phyloP scores from a whole-genome alignment of 2,888 invertebrate genomes.

The Polyommatus icarus region DNA sequence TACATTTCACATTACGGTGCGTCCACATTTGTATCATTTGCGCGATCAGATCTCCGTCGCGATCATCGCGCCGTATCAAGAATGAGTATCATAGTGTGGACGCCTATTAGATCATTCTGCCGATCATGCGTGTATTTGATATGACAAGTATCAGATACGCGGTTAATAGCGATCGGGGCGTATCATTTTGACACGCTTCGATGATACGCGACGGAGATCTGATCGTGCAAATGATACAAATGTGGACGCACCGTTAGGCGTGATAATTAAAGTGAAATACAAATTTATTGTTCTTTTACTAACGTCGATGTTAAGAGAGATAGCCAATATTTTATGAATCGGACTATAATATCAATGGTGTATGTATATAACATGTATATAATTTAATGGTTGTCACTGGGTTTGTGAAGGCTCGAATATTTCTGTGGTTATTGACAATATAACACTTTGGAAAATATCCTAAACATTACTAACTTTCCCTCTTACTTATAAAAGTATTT shows the following conservation, averaged over 20 bases:
- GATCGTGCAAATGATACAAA: too few relatives aligned
- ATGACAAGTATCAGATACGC: too few relatives aligned
- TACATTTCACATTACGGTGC: constrained; percentile 72
- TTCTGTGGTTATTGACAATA: not conserved
- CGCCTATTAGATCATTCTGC: too few relatives aligned
- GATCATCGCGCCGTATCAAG: too few relatives aligned
- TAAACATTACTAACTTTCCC: not conserved
- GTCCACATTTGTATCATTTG: too few relatives aligned
- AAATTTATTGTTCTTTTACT: constrained; percentile 3
- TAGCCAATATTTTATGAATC: constrained; percentile 9
- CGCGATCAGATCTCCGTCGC: too few relatives aligned
- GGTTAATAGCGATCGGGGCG: too few relatives aligned
- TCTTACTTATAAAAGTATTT: not conserved
- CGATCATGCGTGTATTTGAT: too few relatives aligned
- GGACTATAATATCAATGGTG: constrained; percentile 15
- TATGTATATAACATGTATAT: constrained; percentile 29
- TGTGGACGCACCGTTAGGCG: too few relatives aligned
- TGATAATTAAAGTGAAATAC: constrained; percentile 4
- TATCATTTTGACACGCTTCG: too few relatives aligned
- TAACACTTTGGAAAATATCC: not conserved
- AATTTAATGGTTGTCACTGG: not conserved
- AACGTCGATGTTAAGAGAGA: constrained; percentile 18
- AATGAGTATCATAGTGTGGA: too few relatives aligned
- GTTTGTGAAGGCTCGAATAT: not conserved
- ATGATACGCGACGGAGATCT: too few relatives aligned